A percentile compares a stretch with the other conserved stretches of the same genome.
Conservation (phyloP, 2,888 invertebrate species). For the Scaeva pyrastri region DNA sequence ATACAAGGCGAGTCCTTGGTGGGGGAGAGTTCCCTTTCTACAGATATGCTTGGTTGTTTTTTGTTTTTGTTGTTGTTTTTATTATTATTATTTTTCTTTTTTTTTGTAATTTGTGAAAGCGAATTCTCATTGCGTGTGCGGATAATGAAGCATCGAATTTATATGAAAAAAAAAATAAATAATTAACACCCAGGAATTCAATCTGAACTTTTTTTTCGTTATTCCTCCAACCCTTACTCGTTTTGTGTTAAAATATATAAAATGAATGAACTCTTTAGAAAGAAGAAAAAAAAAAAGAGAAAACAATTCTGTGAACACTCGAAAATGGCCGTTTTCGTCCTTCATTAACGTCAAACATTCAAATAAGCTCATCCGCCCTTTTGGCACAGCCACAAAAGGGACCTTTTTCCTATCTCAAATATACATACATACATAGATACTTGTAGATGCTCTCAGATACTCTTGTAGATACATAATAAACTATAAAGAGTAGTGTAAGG, state of each 20-base stretch:
- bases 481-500: slow-evolving; percentile 63
- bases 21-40: neutral
- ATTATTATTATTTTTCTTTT: neutral
- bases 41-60: slow-evolving; percentile 54
- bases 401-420: slow-evolving; percentile 40
- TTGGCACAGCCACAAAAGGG: slow-evolving; percentile 31
- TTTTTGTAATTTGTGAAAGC: slow-evolving; percentile 26
- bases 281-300: neutral
- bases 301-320: neutral
- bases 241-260: neutral
- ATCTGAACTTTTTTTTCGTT: slow-evolving; percentile 16
- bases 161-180: slow-evolving; percentile 22
- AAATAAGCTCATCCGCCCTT: slow-evolving; percentile 50
- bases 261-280: neutral
- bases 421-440: slow-evolving; percentile 17
- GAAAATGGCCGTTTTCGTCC: slow-evolving; percentile 1
- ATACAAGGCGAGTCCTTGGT: slow-evolving; percentile 1
- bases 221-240: neutral
- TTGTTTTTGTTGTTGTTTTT: neutral
- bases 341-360: slow-evolving; percentile 41
- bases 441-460: neutral
- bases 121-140: slow-evolving; percentile 36
- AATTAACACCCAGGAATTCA: slow-evolving; percentile 47
- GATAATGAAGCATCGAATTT: slow-evolving; percentile 26
- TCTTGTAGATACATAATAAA: slow-evolving; percentile 27